Conservation (phyloP, 2,888 invertebrate species). For the Bellardia bayeri region DNA sequence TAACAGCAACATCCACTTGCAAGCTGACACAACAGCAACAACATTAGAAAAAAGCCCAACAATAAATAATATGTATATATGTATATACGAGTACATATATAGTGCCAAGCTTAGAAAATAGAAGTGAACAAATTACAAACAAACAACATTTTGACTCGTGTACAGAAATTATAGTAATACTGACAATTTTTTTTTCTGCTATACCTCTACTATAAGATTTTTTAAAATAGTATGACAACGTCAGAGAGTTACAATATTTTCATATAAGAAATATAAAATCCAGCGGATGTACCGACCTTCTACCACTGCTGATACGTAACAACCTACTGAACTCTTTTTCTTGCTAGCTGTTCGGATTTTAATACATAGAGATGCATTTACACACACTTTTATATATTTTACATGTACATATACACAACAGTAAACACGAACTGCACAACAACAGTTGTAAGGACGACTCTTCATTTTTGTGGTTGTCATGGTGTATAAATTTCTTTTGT, state of each 20-base stretch:
- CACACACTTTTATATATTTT: slow-evolving; percentile 15
- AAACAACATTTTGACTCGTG: slow-evolving; percentile 6
- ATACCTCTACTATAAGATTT: neutral
- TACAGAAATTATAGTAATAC: slow-evolving; percentile 10
- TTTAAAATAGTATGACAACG: slow-evolving; percentile 14
- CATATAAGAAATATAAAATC: slow-evolving; percentile 21
- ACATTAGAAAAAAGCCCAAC: slow-evolving; percentile 75
- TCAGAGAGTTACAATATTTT: slow-evolving; percentile 49
- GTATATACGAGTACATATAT: neutral
- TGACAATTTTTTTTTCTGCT: neutral
- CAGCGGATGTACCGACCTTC: slow-evolving; percentile 46
- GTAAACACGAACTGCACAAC: slow-evolving; percentile 58
- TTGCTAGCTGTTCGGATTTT: slow-evolving; percentile 3
- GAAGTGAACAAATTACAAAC: slow-evolving; percentile 15
- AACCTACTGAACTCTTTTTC: slow-evolving; percentile 45
- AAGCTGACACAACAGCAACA: slow-evolving; percentile 26
- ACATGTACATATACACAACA: neutral
- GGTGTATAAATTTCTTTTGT: neutral
- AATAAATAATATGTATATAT: neutral
- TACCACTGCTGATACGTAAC: slow-evolving; percentile 5
- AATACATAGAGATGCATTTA: neutral
- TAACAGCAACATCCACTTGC: slow-evolving; percentile 20
- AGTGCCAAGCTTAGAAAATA: slow-evolving; percentile 32
- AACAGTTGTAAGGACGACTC: slow-evolving; percentile 48
- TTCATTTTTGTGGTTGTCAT: slow-evolving; percentile 42